Conservation (phyloP, 53 echinoderm and acorn worm genomes). For the Zoroaster sp. region DNA sequence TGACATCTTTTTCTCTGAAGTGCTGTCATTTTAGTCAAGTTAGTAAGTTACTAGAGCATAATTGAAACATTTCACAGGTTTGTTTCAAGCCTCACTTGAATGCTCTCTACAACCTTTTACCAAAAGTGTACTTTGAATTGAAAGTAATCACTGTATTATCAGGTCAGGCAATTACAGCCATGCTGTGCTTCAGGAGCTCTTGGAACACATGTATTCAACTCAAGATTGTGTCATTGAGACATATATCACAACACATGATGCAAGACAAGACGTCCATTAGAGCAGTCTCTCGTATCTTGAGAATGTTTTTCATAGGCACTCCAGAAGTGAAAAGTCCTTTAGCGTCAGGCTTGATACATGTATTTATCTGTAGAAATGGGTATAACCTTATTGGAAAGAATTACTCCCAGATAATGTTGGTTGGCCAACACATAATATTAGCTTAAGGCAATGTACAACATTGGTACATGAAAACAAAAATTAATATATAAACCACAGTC, state of each 20-base stretch:
- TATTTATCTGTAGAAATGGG: too few relatives aligned
- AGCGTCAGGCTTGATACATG: not conserved
- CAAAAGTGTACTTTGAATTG: not conserved
- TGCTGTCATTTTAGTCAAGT: not conserved
- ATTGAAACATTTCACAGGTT: not conserved
- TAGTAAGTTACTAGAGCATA: too few relatives aligned
- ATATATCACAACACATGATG: not conserved
- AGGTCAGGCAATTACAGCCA: not conserved
- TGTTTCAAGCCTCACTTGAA: not conserved
- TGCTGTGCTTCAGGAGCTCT: not conserved
- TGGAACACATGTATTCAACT: not conserved
- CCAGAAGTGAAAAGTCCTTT: not conserved
- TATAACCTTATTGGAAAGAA: too few relatives aligned
- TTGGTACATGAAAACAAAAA: too few relatives aligned
- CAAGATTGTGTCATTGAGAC: not conserved
- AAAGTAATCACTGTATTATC: not conserved
- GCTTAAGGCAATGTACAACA: too few relatives aligned
- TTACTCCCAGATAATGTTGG: too few relatives aligned
- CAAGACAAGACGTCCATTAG: not conserved
- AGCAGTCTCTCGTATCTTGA: not conserved
- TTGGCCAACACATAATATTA: too few relatives aligned
- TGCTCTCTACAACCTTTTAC: not conserved
- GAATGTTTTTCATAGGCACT: not conserved
- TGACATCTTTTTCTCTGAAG: not conserved
- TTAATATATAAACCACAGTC: too few relatives aligned